Evolutionary conservation across 2,888 invertebrate species (phyloP).

Genomic region (Dermolepida albohirtum): DNA sequence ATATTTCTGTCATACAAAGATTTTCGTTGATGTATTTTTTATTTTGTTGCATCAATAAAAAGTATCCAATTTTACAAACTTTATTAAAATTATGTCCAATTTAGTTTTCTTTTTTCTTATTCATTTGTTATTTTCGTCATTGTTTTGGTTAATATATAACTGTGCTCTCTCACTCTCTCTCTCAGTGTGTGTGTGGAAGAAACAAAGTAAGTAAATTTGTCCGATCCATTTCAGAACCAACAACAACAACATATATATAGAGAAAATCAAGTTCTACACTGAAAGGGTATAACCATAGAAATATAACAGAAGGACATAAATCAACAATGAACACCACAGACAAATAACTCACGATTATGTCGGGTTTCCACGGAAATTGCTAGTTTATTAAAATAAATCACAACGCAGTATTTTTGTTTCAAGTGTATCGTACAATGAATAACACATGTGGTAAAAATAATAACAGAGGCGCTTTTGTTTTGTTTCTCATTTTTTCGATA

Average conservation of each 20-base stretch:
- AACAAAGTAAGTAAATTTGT: slow-evolving; percentile 9
- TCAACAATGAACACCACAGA: slow-evolving; percentile 58
- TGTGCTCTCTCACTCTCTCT: not conserved
- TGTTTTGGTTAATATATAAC: slow-evolving; percentile 1
- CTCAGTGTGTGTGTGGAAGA: not conserved
- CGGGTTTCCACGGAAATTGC: slow-evolving; percentile 61
- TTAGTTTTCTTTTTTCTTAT: too few relatives aligned
- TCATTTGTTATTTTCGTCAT: not conserved
- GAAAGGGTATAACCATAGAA: slow-evolving; percentile 46
- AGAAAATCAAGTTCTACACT: slow-evolving; percentile 43
- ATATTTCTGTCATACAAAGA: too few relatives aligned
- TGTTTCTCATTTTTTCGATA: too few relatives aligned
- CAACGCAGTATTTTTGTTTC: slow-evolving; percentile 56
- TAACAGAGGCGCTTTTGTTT: not conserved
- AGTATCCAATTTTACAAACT: too few relatives aligned
- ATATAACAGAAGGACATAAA: slow-evolving; percentile 49
- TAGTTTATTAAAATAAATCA: slow-evolving; percentile 60
- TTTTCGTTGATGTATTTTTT: too few relatives aligned
- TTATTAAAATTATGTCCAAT: too few relatives aligned
- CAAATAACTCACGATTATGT: slow-evolving; percentile 64
- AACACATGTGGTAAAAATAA: slow-evolving; percentile 20
- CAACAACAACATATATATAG: slow-evolving; percentile 12
- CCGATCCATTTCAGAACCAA: slow-evolving; percentile 4
- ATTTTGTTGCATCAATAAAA: too few relatives aligned
- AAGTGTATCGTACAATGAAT: slow-evolving; percentile 26